Evolutionary conservation across 2,797 vertebrate species (phyloP).

Genomic region (Sebastiscus tertius): DNA sequence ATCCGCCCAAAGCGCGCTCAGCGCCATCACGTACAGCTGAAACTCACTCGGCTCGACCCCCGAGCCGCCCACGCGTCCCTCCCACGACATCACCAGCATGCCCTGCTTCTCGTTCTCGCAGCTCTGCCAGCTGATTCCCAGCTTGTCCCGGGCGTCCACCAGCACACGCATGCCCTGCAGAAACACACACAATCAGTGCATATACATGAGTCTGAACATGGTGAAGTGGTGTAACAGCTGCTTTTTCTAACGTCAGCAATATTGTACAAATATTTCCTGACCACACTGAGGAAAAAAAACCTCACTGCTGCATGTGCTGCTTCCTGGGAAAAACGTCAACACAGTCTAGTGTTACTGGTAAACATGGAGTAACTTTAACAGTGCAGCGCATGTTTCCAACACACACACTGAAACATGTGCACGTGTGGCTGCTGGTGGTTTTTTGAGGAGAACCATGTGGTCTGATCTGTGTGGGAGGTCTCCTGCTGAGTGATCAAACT

Average conservation of each 20-base stretch:
- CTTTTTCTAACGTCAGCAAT: slow-evolving; percentile 7
- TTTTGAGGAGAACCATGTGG: slow-evolving; percentile 42
- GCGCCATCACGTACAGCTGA: slow-evolving; percentile 92
- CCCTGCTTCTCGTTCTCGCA: slow-evolving; percentile 96
- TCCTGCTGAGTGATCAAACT: slow-evolving; percentile 38
- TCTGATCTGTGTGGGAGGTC: slow-evolving; percentile 67
- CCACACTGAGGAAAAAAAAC: not conserved
- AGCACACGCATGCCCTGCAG: slow-evolving; percentile 92
- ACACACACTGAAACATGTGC: not conserved
- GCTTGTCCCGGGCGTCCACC: slow-evolving; percentile 95
- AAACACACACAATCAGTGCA: not conserved
- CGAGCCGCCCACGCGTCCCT: slow-evolving; percentile 89
- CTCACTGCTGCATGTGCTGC: not conserved
- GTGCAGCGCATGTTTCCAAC: not conserved
- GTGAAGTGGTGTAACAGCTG: not conserved
- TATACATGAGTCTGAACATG: not conserved
- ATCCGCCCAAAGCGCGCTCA: slow-evolving; percentile 90
- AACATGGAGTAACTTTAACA: slow-evolving; percentile 38
- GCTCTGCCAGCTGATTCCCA: slow-evolving; percentile 94
- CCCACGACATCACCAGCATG: slow-evolving; percentile 97
- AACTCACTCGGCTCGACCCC: slow-evolving; percentile 93
- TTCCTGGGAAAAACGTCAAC: slow-evolving; percentile 17
- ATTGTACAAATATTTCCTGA: slow-evolving; percentile 11
- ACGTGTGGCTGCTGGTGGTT: slow-evolving; percentile 40
- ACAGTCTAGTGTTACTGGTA: slow-evolving; percentile 16